Evolutionary conservation across 1,140 invertebrate genomes (phyloP).

Genomic region (Chelonus insularis): DNA sequence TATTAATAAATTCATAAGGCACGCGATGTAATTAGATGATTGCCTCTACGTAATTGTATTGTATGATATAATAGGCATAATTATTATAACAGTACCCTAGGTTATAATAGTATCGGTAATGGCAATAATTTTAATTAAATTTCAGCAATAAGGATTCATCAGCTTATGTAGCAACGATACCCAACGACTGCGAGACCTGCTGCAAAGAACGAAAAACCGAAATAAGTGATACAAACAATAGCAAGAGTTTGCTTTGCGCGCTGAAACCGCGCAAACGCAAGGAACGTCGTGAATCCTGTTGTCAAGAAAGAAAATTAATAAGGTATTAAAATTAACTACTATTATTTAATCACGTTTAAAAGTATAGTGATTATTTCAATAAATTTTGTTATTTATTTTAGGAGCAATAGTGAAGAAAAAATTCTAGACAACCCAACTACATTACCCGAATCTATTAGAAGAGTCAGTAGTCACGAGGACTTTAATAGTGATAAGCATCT

Average conservation of each 20-base stretch:
- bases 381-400: slow-evolving; percentile 30
- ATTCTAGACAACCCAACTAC: slow-evolving; percentile 55
- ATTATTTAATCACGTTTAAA: neutral
- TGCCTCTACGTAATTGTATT: no score
- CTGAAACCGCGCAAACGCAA: slow-evolving; percentile 71
- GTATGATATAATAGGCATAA: no score
- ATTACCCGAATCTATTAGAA: slow-evolving; percentile 60
- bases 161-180: slow-evolving; percentile 43
- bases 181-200: slow-evolving; percentile 48
- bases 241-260: slow-evolving; percentile 41
- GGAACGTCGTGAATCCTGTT: slow-evolving; percentile 72
- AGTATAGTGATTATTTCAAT: no score
- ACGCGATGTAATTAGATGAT: no score
- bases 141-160: slow-evolving; percentile 47
- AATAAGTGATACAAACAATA: slow-evolving; percentile 35
- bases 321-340: slow-evolving; percentile 56
- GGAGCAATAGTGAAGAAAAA: slow-evolving; percentile 70
- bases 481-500: slow-evolving; percentile 62
- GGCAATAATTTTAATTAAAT: no score
- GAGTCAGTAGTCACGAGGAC: slow-evolving; percentile 69
- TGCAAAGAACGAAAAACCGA: slow-evolving; percentile 47
- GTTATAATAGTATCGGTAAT: no score
- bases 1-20: no score
- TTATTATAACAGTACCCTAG: no score
- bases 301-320: slow-evolving; percentile 75